Conservation (phyloP, 2,797 vertebrate genomes). For the Luscinia megarhynchos region DNA sequence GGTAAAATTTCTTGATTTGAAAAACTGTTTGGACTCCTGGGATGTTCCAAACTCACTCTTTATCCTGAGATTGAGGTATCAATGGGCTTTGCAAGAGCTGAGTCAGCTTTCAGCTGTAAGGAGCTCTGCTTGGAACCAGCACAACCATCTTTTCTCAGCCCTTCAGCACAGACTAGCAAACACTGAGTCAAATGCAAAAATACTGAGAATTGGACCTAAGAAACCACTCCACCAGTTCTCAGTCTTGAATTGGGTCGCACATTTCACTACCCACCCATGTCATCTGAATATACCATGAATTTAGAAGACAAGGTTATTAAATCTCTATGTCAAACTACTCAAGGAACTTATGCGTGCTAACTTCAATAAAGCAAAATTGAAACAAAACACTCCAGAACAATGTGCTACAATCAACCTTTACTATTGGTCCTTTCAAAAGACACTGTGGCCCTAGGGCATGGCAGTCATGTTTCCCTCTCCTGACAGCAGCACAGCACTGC, state of each 20-base stretch:
- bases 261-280: background rate
- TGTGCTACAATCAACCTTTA: background rate
- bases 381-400: background rate
- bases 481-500: background rate
- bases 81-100: background rate
- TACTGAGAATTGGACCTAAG: background rate
- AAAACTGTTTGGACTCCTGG: background rate
- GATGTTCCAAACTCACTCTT: background rate
- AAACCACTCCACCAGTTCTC: background rate
- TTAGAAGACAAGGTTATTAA: background rate
- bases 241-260: background rate
- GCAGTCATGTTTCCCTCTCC: background rate
- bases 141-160: background rate
- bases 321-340: background rate
- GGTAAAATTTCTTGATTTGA: background rate
- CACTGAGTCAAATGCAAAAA: background rate
- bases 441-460: rapidly evolving
- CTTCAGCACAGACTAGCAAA: background rate
- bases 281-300: background rate
- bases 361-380: background rate
- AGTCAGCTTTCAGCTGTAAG: background rate
- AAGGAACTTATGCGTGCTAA: background rate
- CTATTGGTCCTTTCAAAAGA: background rate
- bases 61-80: background rate
- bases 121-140: background rate